These are phyloP conservation scores for Melolontha melolontha DNA, from an alignment of 2,888 invertebrate species.

Conservation along the genomic window DNA sequence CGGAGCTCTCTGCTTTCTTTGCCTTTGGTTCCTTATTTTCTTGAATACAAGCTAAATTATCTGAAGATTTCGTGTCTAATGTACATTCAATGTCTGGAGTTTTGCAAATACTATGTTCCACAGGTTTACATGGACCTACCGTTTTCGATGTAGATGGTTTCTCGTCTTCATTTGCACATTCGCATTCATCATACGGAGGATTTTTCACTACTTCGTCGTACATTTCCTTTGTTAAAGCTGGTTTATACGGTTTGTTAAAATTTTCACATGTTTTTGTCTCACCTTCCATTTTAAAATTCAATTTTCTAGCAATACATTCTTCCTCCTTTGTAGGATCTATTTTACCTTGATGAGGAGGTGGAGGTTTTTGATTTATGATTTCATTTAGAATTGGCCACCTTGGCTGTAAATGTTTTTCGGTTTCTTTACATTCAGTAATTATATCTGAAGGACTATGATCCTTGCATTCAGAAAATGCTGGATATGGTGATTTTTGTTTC, in stretches of 20 bases:
- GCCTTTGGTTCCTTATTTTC: no score
- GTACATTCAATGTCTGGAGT: slow-evolving; percentile 28
- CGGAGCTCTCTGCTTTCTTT: slow-evolving; percentile 14
- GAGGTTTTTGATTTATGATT: slow-evolving; percentile 45
- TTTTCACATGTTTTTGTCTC: slow-evolving; percentile 50
- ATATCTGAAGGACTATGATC: slow-evolving; percentile 50
- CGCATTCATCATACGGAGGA: slow-evolving; percentile 19
- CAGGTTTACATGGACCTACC: slow-evolving; percentile 19
- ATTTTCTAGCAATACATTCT: slow-evolving; percentile 51
- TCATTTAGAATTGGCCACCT: slow-evolving; percentile 45
- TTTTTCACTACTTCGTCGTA: slow-evolving; percentile 36
- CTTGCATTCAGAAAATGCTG: slow-evolving; percentile 55
- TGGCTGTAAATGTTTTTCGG: slow-evolving; percentile 52
- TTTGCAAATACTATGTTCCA: slow-evolving; percentile 11
- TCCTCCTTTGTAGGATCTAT: slow-evolving; percentile 53
- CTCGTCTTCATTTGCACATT: slow-evolving; percentile 14
- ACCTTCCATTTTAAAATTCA: slow-evolving; percentile 48
- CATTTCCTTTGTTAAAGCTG: slow-evolving; percentile 48
- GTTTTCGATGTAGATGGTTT: not conserved
- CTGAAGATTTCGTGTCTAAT: not conserved
- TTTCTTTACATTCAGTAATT: slow-evolving; percentile 51
- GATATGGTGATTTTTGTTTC: slow-evolving; percentile 54
- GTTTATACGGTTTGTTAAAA: slow-evolving; percentile 49
- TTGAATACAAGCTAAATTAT: no score
- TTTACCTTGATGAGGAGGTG: slow-evolving; percentile 49